Conservation (phyloP, 2,797 vertebrate genomes). For the Salarias fasciatus region DNA sequence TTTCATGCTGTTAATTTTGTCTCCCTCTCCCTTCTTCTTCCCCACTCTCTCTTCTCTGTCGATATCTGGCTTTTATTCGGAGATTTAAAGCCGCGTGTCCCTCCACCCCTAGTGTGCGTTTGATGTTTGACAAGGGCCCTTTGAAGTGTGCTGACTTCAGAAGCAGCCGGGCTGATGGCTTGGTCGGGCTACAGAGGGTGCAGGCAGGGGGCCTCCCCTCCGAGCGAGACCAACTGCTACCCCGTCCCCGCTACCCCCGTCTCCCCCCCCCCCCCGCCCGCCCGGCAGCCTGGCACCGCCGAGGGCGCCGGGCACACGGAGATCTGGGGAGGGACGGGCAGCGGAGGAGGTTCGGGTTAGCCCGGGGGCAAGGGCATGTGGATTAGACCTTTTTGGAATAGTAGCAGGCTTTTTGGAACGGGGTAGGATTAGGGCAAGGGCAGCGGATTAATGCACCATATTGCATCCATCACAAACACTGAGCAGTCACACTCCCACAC, state of each 20-base stretch:
- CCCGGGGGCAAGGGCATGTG: constrained; percentile 74
- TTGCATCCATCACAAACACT: constrained; percentile 63
- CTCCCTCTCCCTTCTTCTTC: constrained; percentile 53
- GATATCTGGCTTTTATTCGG: constrained; percentile 91
- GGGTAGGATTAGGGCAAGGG: constrained; percentile 68
- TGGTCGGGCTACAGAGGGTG: constrained; percentile 96
- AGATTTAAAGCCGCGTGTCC: constrained; percentile 89
- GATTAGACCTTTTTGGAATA: constrained; percentile 72
- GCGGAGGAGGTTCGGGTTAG: constrained; percentile 72
- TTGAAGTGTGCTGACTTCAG: constrained; percentile 97
- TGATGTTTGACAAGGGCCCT: constrained; percentile 96
- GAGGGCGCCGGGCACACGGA: constrained; percentile 78
- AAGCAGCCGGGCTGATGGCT: constrained; percentile 93
- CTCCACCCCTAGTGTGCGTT: constrained; percentile 90
- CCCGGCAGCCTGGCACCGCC: constrained; percentile 85
- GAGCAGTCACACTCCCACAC: constrained; percentile 20
- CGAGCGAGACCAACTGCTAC: constrained; percentile 95
- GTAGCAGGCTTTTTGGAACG: constrained; percentile 64
- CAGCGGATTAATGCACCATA: constrained; percentile 67
- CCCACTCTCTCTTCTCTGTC: constrained; percentile 85
- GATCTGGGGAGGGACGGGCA: constrained; percentile 56
- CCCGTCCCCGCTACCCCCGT: constrained; percentile 70
- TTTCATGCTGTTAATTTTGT: constrained; percentile 84
- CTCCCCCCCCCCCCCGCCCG: constrained; percentile 42
- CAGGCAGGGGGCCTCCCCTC: constrained; percentile 88